Percentiles rank a stretch among this genome's conserved stretches.
These are phyloP conservation scores for Atopsyche davidsoni DNA, from an alignment of 1,140 invertebrate species.

Conservation along the genomic window DNA sequence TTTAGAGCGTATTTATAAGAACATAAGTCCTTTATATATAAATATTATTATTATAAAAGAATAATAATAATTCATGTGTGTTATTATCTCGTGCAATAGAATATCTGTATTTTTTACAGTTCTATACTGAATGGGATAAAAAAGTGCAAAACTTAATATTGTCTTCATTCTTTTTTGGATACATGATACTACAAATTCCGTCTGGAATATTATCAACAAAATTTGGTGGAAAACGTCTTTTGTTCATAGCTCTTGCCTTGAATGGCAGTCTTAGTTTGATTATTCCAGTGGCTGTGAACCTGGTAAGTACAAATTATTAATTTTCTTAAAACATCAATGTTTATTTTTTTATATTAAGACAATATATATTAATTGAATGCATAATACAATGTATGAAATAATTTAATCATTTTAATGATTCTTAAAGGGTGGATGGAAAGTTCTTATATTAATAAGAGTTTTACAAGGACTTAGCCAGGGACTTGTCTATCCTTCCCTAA, in stretches of 20 bases:
- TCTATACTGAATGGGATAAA: constrained; percentile 21
- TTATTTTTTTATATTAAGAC: not conserved
- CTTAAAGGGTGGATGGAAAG: constrained; percentile 26
- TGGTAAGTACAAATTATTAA: constrained; percentile 15
- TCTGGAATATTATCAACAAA: constrained; percentile 15
- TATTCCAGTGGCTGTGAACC: constrained; percentile 12
- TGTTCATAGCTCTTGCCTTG: constrained; percentile 7
- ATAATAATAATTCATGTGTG: too few relatives aligned
- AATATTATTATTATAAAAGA: too few relatives aligned
- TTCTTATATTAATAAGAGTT: constrained; percentile 11
- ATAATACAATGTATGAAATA: not conserved
- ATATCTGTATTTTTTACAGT: constrained; percentile 11
- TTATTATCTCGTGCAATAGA: too few relatives aligned
- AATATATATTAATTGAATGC: not conserved
- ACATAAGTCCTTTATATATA: too few relatives aligned
- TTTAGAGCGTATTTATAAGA: too few relatives aligned
- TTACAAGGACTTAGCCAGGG: constrained; percentile 11
- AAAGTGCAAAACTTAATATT: constrained; percentile 20
- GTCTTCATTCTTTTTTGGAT: constrained; percentile 25
- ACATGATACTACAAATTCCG: constrained; percentile 21
- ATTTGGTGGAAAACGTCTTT: constrained; percentile 17
- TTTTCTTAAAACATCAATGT: not conserved
- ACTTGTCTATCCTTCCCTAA: constrained; percentile 8
- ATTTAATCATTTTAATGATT: not conserved
- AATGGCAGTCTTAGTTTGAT: constrained; percentile 17